Base-by-base conservation (phyloP, 2,113 vertebrate genomes). In the Typhlomys cinereus region DNA sequence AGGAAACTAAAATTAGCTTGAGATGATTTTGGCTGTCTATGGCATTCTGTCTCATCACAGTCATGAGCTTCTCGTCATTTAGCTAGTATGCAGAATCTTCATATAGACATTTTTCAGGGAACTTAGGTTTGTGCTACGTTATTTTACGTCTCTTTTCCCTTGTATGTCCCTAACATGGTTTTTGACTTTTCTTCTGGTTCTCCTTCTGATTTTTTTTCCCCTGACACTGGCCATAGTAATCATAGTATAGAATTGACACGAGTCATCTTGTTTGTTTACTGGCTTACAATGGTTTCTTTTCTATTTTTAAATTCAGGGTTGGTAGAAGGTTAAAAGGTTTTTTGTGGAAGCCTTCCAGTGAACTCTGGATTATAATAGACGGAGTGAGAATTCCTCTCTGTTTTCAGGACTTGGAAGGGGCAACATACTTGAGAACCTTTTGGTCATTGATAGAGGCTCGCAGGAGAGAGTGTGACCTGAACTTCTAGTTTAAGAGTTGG, bases 261-360 rank as follows among this genome's bases (percentile, higher is more conserved):
- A 74, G 48, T 76, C 87, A n/a, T 66, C 94, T 95, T 88, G 81
- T 31, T 85, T 90, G 62, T 48, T 50, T 34, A 50, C 59, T 89
- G 64, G 31, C 73, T 88, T 94, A 73, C n/a, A 84, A 27, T 74
- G 73, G 69, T 69, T 96, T 93, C 70, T 84, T 93, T 95, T 81
- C 76, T 9, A 67, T 25, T 14, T 44, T 1, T 84, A 27, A 89
- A 48, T 88, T 85, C 20, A 78, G 83, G 61, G 80, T 39, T 85
- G 57, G 44, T 76, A 46, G 73, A 57, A 10, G 18, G 3, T 75
- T 91, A 79, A 41, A 18, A 39, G 27, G 9, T 84, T 57, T 36
- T 70, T 89, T 71, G 52, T 41, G n/a, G 62, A 84, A 86, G 59
- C n/a, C 67, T 89, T 10, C 1, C 39, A 67, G 46, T 89, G 67